Evolutionary conservation across 2,888 invertebrate genomes (phyloP).

Genomic region (Brassicogethes aeneus): DNA sequence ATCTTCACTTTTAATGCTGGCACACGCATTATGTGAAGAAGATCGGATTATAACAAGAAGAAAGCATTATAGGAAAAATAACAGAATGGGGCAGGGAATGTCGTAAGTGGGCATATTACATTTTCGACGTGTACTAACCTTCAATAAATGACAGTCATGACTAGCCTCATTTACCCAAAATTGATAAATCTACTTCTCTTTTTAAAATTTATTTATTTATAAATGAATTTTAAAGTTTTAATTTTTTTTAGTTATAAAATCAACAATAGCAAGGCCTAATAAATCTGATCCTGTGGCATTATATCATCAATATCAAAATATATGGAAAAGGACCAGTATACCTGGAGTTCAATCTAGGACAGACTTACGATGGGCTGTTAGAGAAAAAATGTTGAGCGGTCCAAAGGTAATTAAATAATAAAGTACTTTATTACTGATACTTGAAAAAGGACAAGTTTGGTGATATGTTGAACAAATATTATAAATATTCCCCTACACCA

Average conservation of each 20-base stretch:
- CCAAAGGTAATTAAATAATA: constrained; percentile 22
- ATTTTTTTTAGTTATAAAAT: constrained; percentile 50
- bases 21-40: no score
- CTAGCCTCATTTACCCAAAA: no score
- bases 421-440: background rate
- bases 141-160: no score
- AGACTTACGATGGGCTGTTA: constrained; percentile 59
- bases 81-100: no score
- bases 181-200: constrained; percentile 2
- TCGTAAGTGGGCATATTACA: no score
- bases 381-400: constrained; percentile 57
- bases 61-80: no score
- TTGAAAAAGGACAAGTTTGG: no score
- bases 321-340: constrained; percentile 67
- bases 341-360: constrained; percentile 64
- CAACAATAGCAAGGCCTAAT: constrained; percentile 28
- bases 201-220: background rate
- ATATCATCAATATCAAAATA: constrained; percentile 65
- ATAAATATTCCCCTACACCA: no score
- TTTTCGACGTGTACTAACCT: no score
- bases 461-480: no score
- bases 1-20: no score
- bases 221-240: background rate
- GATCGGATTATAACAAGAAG: no score
- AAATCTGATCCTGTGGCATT: constrained; percentile 64